Evolutionary conservation across 2,113 vertebrate genomes (phyloP), one percentile per base, ranked within the genome.

Genomic region (Pterophyllum scalare): DNA sequence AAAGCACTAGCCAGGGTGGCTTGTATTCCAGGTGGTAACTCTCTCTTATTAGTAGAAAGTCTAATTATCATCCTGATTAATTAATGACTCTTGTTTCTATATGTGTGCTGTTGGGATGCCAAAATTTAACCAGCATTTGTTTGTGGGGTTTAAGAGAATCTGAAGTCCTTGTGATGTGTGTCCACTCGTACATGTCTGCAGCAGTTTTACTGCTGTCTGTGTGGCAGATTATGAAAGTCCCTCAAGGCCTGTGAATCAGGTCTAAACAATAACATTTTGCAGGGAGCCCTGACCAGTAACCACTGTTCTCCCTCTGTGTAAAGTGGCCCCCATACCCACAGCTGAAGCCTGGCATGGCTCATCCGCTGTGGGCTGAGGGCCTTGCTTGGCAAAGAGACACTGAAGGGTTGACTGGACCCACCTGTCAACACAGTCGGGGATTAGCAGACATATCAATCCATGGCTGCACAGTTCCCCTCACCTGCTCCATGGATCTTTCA

Each of bases 381-480:
- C 64, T 81, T 9, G 17, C 59, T 72, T 91, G 91, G 90, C 86
- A 83, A 56, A 54, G 22, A 58, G 52, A 62, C 78, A 79, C 9
- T 38, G 80, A 38, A 75, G 77, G 90, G 87, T 87, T 74, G 87
- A 89, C 87, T 82, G 82, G 88, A 84, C 77, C 88, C 88, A 87
- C 87, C 92, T 93, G 89, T 91, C 82, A 72, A 82, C 88, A 80
- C 87, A 76, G 84, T 22, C 0, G 46, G 86, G 88, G 90, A 92
- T 86, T 89, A 79, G 82, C 8, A 79, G 83, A 90, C 33, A 57
- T 84, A 92, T 93, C 88, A 83, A 81, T 91, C 89, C 84, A 60
- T 33, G 87, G 86, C 79, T 80, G 87, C 87, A 88, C 81, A 80
- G 85, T 87, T 88, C 87, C 57, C 57, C 56, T 88, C 84, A 87